Base-by-base conservation (phyloP, 1,140 invertebrate species). In the Drosophila lacteicornis region DNA sequence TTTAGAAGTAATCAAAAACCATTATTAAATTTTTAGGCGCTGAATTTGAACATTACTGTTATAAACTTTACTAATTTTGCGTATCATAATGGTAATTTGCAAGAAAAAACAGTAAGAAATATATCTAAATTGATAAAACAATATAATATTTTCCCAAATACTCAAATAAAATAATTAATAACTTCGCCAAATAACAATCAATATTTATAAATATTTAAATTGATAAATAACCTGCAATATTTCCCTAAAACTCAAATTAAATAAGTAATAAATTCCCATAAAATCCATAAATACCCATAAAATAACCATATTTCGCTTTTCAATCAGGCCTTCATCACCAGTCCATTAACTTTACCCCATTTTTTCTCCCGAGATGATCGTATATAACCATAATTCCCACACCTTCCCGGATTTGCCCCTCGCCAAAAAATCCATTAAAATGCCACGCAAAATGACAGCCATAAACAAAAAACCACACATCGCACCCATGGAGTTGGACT, bases 391-490 rank as follows among this genome's bases (percentile, higher is more conserved):
- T 49, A 40, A 50, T 49, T 58, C 30, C 22, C 15, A 33, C 43
- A 50, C 67, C 45, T 49, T 50, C 12, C 13, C 3, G 1, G 27
- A 43, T 36, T 63, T 22, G 43, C 36, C 60, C 46, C 22, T 25
- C 2, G 25, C 33, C 7, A 22, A 55, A 22, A 30, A 66, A 55
- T 53, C 65, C 65, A 74, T 78, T 83, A 68, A 70, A 71, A 17
- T 63, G 38, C 40, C 61, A 63, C 71, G 46, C 56, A 68, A 65
- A 59, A 62, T 57, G 55, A 59, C 33, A 12, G 45, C 55, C 55
- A 79, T 67, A 75, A 79, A 67, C 47, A 36, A 53, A 36, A 43
- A 70, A 79, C 69, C 75, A 66, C 77, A 51, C 47, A 47, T 49
- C 33, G 47, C 56, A n/a, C 27, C 36, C 43, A 50, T 59, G 8